Percentiles rank a stretch among this genome's conserved stretches.
Evolutionary conservation across 2,113 vertebrate genomes (phyloP).

Genomic region (Seriola quinqueradiata): DNA sequence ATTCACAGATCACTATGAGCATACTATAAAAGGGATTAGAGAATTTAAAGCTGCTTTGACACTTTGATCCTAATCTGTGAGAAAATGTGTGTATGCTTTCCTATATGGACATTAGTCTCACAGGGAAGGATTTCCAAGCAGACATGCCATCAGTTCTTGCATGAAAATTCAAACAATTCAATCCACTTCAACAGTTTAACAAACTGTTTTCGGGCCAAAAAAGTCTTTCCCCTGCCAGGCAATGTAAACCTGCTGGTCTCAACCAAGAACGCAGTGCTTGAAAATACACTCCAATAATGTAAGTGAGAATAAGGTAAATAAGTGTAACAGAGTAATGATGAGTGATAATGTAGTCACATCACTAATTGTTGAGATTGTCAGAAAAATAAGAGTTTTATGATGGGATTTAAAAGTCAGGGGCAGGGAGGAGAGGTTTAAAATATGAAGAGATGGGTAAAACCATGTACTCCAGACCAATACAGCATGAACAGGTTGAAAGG

Average conservation of each 20-base stretch:
- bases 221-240: not conserved
- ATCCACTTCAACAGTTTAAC: not conserved
- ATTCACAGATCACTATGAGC: conserved; percentile 9
- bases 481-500: not conserved
- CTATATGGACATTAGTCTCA: not conserved
- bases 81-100: conserved; percentile 16
- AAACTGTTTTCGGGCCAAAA: not conserved
- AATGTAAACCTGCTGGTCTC: not conserved
- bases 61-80: conserved; percentile 21
- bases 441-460: not conserved
- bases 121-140: not conserved
- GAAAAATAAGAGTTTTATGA: not conserved
- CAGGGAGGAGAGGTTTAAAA: not conserved
- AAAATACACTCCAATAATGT: not conserved
- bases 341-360: too few species aligned
- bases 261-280: not conserved
- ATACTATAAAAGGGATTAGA: conserved; percentile 10
- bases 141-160: not conserved
- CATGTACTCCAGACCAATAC: not conserved
- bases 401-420: not conserved
- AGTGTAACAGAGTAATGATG: not conserved
- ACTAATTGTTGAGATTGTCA: not conserved
- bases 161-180: conserved; percentile 11
- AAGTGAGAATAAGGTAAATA: not conserved
- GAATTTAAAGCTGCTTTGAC: conserved; percentile 9